Percentiles rank a stretch among this genome's conserved stretches.
phyloP scores from a whole-genome alignment of 2,888 invertebrate species.

The Gastracanthus pulcherrimus region DNA sequence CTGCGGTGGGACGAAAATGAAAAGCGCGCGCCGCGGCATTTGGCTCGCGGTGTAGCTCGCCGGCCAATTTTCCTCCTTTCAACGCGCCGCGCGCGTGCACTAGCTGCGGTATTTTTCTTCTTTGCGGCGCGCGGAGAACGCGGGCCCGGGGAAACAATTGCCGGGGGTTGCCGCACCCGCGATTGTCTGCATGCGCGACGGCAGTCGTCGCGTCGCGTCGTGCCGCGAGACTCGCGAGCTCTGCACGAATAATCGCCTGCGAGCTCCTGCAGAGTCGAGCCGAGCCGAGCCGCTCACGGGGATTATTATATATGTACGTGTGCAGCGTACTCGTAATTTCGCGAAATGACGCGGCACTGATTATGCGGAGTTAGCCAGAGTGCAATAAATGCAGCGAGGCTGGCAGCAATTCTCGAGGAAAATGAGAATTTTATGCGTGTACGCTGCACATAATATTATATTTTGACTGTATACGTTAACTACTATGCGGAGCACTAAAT shows the following conservation, averaged over 20 bases:
- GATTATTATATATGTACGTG: background rate
- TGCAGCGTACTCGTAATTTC: background rate
- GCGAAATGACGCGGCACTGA: background rate
- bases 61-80: conserved; percentile 30
- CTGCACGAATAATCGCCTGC: background rate
- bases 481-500: too few species aligned
- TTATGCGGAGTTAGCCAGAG: background rate
- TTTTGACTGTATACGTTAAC: too few species aligned
- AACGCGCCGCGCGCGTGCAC: too few species aligned
- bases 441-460: too few species aligned
- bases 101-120: background rate
- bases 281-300: background rate
- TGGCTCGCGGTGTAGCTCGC: too few species aligned
- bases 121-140: too few species aligned
- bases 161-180: too few species aligned
- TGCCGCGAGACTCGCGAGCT: too few species aligned
- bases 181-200: background rate
- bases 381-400: background rate
- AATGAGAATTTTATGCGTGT: too few species aligned
- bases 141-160: background rate
- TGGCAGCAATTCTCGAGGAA: background rate
- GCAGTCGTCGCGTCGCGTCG: too few species aligned
- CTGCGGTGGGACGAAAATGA: conserved; percentile 30
- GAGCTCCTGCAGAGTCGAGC: background rate
- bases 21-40: conserved; percentile 2